Percentiles rank a stretch among this genome's conserved stretches.
phyloP scores from a whole-genome alignment of 2,888 invertebrate species.

The Lepetodrilus schrolli region DNA sequence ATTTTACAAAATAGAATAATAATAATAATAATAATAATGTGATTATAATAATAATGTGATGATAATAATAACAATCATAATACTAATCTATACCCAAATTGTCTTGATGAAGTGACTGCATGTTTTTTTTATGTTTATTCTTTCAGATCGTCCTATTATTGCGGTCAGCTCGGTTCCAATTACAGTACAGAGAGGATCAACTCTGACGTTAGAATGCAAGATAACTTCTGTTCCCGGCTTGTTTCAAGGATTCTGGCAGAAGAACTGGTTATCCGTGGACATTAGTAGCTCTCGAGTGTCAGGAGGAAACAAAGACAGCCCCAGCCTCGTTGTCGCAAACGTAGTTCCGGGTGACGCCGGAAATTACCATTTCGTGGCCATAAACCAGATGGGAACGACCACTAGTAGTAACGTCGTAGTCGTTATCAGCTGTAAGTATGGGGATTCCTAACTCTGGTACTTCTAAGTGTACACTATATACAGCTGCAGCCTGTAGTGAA shows the following conservation, averaged over 20 bases:
- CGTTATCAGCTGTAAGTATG: neutral
- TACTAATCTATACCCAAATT: too few species aligned
- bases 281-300: neutral
- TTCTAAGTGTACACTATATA: neutral
- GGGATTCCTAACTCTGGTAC: neutral
- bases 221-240: neutral
- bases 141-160: too few species aligned
- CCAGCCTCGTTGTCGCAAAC: neutral
- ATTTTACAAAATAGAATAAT: too few species aligned
- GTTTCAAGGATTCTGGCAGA: neutral
- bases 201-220: neutral
- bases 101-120: too few species aligned
- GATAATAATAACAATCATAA: too few species aligned
- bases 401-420: neutral
- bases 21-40: too few species aligned
- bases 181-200: too few species aligned
- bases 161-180: too few species aligned
- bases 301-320: neutral
- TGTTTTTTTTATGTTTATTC: too few species aligned
- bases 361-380: neutral
- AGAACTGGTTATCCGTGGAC: neutral
- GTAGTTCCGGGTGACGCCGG: neutral
- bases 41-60: too few species aligned
- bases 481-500: neutral
- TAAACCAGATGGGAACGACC: neutral